Percentiles rank a stretch among this genome's conserved stretches.
These are phyloP conservation scores for Andrena flavipes DNA, from an alignment of 2,888 invertebrate species.

Conservation along the genomic window DNA sequence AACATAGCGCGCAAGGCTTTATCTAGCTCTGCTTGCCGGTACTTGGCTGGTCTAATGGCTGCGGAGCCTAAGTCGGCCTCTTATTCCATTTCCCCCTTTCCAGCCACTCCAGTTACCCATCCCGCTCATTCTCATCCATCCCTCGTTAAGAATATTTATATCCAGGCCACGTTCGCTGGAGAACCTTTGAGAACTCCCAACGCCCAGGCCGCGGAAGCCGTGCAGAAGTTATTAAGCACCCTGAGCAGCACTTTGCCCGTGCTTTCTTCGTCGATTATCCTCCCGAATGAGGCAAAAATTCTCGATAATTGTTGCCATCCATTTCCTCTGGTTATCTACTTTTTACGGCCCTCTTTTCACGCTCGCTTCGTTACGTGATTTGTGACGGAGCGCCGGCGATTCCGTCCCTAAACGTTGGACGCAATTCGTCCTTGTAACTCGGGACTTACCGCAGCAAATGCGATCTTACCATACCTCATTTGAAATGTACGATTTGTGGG, in stretches of 20 bases:
- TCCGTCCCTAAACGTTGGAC: neutral
- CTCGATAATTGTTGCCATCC: slow-evolving; percentile 30
- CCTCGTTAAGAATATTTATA: slow-evolving; percentile 79
- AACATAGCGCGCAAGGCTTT: slow-evolving; percentile 68
- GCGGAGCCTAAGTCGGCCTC: slow-evolving; percentile 53
- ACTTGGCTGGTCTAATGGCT: slow-evolving; percentile 54
- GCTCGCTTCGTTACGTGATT: slow-evolving; percentile 19
- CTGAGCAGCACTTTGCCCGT: slow-evolving; percentile 27
- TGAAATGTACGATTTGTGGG: slow-evolving; percentile 55
- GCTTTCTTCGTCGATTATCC: slow-evolving; percentile 38
- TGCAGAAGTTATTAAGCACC: slow-evolving; percentile 59
- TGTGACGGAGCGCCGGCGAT: neutral
- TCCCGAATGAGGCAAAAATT: slow-evolving; percentile 11
- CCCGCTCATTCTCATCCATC: slow-evolving; percentile 63
- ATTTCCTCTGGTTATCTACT: neutral
- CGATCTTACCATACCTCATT: slow-evolving; percentile 49
- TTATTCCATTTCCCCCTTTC: slow-evolving; percentile 61
- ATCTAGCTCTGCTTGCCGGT: slow-evolving; percentile 63
- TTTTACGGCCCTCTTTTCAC: neutral
- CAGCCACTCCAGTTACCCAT: slow-evolving; percentile 41
- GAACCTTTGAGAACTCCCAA: slow-evolving; percentile 68
- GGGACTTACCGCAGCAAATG: slow-evolving; percentile 28
- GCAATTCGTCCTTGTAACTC: neutral
- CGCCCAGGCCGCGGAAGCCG: slow-evolving; percentile 45
- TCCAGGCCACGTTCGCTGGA: slow-evolving; percentile 80